Conservation (phyloP, 2,888 invertebrate species). For the Ophion ellenae region DNA sequence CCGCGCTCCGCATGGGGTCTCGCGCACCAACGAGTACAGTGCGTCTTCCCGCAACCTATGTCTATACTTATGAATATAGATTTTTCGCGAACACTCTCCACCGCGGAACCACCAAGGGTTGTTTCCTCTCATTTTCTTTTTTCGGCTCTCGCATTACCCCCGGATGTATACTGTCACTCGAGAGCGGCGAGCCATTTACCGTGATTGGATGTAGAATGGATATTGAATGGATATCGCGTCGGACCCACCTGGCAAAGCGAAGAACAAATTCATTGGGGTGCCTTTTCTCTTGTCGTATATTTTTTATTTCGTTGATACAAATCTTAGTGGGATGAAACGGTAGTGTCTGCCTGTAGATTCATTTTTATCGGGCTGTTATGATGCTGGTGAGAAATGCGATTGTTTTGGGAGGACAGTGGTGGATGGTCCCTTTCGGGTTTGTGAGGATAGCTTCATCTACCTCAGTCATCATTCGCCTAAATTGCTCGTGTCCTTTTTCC, state of each 20-base stretch:
- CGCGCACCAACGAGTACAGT: conserved; percentile 45
- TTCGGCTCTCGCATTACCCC: conserved; percentile 13
- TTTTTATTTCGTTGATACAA: not conserved
- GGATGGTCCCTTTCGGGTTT: too few species aligned
- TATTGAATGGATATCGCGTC: conserved; percentile 9
- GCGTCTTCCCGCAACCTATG: conserved; percentile 40
- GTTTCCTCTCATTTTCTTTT: not conserved
- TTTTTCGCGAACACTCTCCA: conserved; percentile 23
- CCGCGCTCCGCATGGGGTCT: conserved; percentile 61
- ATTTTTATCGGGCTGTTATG: too few species aligned
- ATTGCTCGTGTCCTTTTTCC: too few species aligned
- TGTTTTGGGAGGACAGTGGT: too few species aligned
- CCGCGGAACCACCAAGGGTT: conserved; percentile 7
- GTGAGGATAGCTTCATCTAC: too few species aligned
- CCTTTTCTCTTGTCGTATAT: not conserved
- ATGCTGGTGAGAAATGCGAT: too few species aligned
- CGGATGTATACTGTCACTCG: conserved; percentile 28
- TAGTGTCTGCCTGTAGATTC: too few species aligned
- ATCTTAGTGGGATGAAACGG: too few species aligned
- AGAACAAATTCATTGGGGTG: not conserved
- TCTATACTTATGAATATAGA: conserved; percentile 35
- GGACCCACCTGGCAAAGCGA: not conserved
- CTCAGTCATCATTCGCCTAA: too few species aligned
- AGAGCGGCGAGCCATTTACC: conserved; percentile 5
- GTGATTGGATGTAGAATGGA: conserved; percentile 27